Percentiles rank a stretch among this genome's conserved stretches.
These are phyloP conservation scores for Okapia johnstoni DNA, from an alignment of 2,113 vertebrate species.

Conservation along the genomic window DNA sequence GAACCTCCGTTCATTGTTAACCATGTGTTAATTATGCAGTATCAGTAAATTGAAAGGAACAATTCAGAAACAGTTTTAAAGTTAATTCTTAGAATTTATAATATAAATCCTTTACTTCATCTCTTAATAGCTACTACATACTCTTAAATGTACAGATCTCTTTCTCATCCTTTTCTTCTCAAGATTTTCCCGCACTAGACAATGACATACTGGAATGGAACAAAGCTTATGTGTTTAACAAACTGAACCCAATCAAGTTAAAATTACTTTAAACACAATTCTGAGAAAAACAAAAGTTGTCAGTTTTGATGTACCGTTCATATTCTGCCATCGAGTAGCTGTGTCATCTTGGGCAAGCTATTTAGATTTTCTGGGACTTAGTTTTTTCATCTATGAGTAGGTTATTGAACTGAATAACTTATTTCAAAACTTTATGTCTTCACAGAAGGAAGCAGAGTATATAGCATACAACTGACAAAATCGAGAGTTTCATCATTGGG, in stretches of 20 bases:
- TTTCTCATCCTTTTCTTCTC: not conserved
- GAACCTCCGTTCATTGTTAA: not conserved
- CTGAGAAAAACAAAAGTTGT: not conserved
- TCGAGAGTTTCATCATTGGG: not conserved
- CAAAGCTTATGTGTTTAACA: not conserved
- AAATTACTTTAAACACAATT: not conserved
- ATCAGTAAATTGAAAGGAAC: not conserved
- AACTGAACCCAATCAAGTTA: not conserved
- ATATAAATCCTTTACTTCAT: not conserved
- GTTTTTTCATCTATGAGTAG: not conserved
- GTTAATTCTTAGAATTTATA: not conserved
- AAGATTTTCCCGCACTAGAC: not conserved
- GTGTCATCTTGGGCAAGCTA: not conserved
- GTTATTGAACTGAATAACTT: not conserved
- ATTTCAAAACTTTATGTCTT: not conserved
- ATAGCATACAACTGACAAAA: not conserved
- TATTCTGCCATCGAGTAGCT: not conserved
- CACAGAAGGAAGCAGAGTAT: not conserved
- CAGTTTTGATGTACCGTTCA: not conserved
- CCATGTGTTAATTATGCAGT: not conserved
- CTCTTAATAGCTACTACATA: not conserved
- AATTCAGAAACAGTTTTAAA: not conserved
- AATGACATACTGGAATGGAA: not conserved
- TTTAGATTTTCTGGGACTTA: not conserved
- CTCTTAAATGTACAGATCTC: not conserved